Base-by-base conservation (phyloP, 2,113 vertebrate species). In the Melanotaenia duboulayi region DNA sequence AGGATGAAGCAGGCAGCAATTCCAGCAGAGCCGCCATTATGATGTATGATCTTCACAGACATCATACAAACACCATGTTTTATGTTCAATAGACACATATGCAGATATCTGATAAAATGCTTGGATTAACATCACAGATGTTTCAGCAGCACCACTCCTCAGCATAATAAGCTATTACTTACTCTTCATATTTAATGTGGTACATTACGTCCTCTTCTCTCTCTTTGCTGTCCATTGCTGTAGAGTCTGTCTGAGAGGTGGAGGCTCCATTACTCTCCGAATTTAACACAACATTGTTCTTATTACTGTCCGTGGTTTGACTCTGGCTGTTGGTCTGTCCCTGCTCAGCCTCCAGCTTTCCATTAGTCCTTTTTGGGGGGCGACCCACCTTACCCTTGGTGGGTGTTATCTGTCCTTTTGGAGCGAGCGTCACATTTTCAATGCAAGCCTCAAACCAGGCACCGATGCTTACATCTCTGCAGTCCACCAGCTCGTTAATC, bases 131-230 rank as follows among this genome's bases (percentile, higher is more conserved):
- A 48, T 48, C 23, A 11, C 32, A 23, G 42, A 46, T 46, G 24
- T 46, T 63, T 20, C 50, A 48, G 65, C 49, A 13, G 16, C 20
- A 25, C 22, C 16, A 7, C 17, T 65, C 20, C n/a, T 42, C 57
- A n/a, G 44, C 37, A 65, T 17, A 74, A 52, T 11, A 37, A 71
- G 59, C 11, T 67, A 16, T 65, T 60, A 99, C 98, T 98, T 97
- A 99, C 98, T 99, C 98, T 80, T 99, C 97, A 2, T 99, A 99
- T 95, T 97, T 96, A 94, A 99, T 99, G 95, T 95, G 97, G 94
- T 99, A 99, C 91, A 95, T 87, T 89, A 95, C 88, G 74, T 96
- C 95, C 89, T 97, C 95, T 86, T 89, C 89, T 87, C 75, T 85
- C 89, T 95, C 85, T 78, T 86, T 91, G 83, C 17, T 69, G 40